These are phyloP conservation scores for Drosophila rhopaloa DNA, from an alignment of 1,140 invertebrate genomes.

Conservation along the genomic window DNA sequence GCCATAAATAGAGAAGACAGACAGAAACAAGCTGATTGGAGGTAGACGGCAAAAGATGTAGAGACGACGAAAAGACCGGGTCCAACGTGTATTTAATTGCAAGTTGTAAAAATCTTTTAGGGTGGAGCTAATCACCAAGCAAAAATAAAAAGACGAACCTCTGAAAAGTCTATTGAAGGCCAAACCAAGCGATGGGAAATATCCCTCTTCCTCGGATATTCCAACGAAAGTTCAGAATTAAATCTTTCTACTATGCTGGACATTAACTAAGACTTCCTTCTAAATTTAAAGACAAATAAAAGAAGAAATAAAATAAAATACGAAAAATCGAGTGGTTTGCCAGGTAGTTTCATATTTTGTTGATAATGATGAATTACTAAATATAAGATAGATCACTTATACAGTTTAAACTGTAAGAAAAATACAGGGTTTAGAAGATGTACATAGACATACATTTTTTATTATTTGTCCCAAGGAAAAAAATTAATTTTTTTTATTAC, in stretches of 20 bases:
- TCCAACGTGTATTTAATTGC: slow-evolving; percentile 51
- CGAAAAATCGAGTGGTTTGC: too few relatives aligned
- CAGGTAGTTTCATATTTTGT: too few relatives aligned
- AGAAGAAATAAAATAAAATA: too few relatives aligned
- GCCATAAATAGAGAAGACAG: slow-evolving; percentile 52
- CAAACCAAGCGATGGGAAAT: slow-evolving; percentile 2
- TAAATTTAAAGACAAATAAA: too few relatives aligned
- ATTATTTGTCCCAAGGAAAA: too few relatives aligned
- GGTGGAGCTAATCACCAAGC: slow-evolving; percentile 50
- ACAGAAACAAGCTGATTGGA: slow-evolving; percentile 8
- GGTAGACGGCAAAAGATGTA: background rate
- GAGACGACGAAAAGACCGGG: slow-evolving; percentile 2
- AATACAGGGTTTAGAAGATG: too few relatives aligned
- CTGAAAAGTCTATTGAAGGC: slow-evolving; percentile 35
- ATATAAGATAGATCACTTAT: too few relatives aligned
- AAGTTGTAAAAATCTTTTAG: slow-evolving; percentile 59
- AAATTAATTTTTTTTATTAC: too few relatives aligned
- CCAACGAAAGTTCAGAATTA: background rate
- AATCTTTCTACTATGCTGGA: background rate
- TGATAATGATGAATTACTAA: too few relatives aligned
- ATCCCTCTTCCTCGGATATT: background rate
- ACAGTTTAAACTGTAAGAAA: too few relatives aligned
- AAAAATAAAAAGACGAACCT: slow-evolving; percentile 5
- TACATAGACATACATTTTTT: too few relatives aligned
- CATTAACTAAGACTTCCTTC: too few relatives aligned